Evolutionary conservation across 2,113 vertebrate genomes (phyloP).

Genomic region (Pedetes capensis): DNA sequence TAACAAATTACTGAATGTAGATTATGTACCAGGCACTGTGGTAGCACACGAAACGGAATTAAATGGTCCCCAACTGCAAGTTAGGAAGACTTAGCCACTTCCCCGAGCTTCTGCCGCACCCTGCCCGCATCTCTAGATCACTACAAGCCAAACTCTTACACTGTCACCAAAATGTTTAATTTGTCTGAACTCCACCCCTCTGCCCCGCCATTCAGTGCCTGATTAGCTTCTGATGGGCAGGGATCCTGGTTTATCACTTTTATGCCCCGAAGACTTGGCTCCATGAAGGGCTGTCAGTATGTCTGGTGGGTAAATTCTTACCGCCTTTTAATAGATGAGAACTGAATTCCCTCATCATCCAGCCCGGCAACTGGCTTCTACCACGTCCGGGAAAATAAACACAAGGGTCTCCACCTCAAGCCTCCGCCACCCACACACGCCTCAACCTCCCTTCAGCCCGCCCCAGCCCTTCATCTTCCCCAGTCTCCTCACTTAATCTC

Average conservation of each 20-base stretch:
- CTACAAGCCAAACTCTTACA: not conserved
- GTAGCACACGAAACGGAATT: not conserved
- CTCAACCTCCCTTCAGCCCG: not conserved
- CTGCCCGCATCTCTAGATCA: not conserved
- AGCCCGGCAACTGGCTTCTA: not conserved
- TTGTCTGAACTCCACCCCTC: not conserved
- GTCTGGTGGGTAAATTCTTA: not conserved
- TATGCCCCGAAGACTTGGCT: not conserved
- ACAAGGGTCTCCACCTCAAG: not conserved
- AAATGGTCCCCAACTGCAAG: not conserved
- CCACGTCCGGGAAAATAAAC: not conserved
- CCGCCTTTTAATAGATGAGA: not conserved
- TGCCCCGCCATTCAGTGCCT: not conserved
- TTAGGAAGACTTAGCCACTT: not conserved
- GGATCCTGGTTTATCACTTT: not conserved
- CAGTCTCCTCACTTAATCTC: conserved; percentile 89
- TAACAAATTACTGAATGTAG: conserved; percentile 1
- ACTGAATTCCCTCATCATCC: not conserved
- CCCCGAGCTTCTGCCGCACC: not conserved
- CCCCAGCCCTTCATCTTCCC: not conserved
- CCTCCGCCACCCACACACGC: not conserved
- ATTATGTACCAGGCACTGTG: not conserved
- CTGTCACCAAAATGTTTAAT: not conserved
- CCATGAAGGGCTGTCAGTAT: not conserved
- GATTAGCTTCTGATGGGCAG: not conserved